Percentiles rank a stretch among this genome's conserved stretches.
These are phyloP conservation scores for Pseudomyrmex pallidus DNA, from an alignment of 1,140 invertebrate species.

Conservation along the genomic window DNA sequence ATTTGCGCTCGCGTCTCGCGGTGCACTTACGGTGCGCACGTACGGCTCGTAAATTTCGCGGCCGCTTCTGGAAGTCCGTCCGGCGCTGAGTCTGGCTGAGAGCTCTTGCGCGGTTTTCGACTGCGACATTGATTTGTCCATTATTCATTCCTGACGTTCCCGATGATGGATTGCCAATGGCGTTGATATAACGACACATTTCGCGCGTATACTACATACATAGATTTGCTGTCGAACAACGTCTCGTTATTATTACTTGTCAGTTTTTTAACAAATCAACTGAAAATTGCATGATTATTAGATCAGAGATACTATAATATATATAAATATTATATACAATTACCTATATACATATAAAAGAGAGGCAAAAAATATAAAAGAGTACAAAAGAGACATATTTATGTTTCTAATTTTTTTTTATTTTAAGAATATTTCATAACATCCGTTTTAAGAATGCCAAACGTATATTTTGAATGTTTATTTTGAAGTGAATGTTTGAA, in stretches of 20 bases:
- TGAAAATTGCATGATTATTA: constrained; percentile 46
- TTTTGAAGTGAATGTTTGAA: too few relatives aligned
- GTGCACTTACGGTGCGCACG: constrained; percentile 28
- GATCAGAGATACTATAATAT: background rate
- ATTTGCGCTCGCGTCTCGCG: constrained; percentile 15
- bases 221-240: background rate
- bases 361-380: too few relatives aligned
- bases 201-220: constrained; percentile 40
- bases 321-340: too few relatives aligned
- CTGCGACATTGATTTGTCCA: constrained; percentile 72
- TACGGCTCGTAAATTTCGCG: constrained; percentile 40
- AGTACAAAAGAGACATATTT: too few relatives aligned
- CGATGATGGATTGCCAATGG: constrained; percentile 71
- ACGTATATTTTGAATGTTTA: too few relatives aligned
- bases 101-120: constrained; percentile 14
- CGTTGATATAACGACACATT: constrained; percentile 65
- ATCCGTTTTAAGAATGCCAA: too few relatives aligned
- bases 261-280: constrained; percentile 38
- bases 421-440: too few relatives aligned
- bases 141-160: constrained; percentile 72
- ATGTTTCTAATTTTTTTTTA: too few relatives aligned
- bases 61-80: constrained; percentile 9
- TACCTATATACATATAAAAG: too few relatives aligned
- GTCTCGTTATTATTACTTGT: background rate
- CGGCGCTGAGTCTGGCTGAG: constrained; percentile 1